A percentile compares a stretch with the other conserved stretches of the same genome.
Conservation (phyloP, 1,140 invertebrate species). For the Chionoecetes opilio region DNA sequence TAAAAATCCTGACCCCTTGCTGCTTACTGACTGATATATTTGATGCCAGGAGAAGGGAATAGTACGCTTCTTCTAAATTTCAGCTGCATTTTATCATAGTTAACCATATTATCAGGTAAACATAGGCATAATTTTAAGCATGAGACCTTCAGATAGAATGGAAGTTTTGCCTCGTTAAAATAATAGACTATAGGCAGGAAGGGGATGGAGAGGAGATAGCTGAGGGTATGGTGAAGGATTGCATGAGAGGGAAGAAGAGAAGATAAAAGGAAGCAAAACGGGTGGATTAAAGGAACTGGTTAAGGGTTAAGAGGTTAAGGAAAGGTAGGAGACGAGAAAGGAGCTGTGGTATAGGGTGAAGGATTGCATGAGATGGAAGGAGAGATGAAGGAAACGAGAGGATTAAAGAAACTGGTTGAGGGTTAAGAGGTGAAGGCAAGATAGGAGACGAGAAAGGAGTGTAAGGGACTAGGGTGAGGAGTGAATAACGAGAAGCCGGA, state of each 20-base stretch:
- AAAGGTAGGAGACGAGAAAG: not conserved
- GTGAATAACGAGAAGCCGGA: not conserved
- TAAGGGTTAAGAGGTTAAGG: too few species aligned
- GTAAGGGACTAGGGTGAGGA: not conserved
- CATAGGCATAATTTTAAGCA: too few species aligned
- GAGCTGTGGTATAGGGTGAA: not conserved
- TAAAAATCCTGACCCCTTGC: not conserved
- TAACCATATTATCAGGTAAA: too few species aligned
- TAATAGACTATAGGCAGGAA: not conserved
- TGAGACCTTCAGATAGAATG: too few species aligned
- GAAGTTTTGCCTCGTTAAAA: too few species aligned
- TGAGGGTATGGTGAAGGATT: not conserved
- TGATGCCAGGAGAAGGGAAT: too few species aligned
- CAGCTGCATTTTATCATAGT: too few species aligned
- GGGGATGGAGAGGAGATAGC: not conserved
- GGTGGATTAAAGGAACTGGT: not conserved
- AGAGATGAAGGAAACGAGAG: not conserved
- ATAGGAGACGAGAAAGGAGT: conserved; percentile 22
- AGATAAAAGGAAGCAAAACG: not conserved
- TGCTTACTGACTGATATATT: too few species aligned
- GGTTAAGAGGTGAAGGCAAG: not conserved
- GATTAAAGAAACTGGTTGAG: not conserved
- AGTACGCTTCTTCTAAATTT: too few species aligned
- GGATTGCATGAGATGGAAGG: not conserved
- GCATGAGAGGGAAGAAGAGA: not conserved